Evolutionary conservation across 2,888 invertebrate genomes (phyloP), one percentile per base, ranked within the genome.

Genomic region (Nemotelus nigrinus): DNA sequence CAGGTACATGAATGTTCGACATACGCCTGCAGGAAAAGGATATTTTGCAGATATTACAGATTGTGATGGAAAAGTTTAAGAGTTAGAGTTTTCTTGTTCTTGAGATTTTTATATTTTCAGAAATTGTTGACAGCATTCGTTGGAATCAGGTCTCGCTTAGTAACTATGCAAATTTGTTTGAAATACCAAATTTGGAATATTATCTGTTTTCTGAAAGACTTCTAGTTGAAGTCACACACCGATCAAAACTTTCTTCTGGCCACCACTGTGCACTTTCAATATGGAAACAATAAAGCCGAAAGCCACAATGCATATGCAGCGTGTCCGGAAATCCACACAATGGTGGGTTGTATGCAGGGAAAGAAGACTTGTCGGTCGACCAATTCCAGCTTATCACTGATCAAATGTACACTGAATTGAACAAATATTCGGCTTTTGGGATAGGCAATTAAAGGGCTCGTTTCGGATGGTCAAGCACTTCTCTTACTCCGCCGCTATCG

Each of bases 371-470:
- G 63, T 39, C 43, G 63, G 43, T 63, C 48, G 60, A 60, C 60
- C 74, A 63, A 47, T 48, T 70, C 39, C 60, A 50, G 74, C 74
- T 74, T 74, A 74, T 63, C 48, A 60, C 63, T 60, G 57, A 50
- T 60, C 74, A 60, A 74, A 39, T 60, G 60, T 74, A 57, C 60
- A 63, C n/a, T 7, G 74, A 74, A 74, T 63, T 63, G 74, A 58
- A 72, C 72, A 72, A 72, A 74, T 63, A 74, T 41, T 58, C 74
- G 63, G 47, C 41, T 50, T 44, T 48, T 50, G 60, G 25, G 74
- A 74, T 57, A 74, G 74, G 63, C 74, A 74, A 74, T 74, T 74
- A 60, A 74, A 74, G 74, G 74, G 63, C 74, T 74, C 74, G 74
- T 74, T 74, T 60, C 63, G 74, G 74, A 74, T 74, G 74, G 74